Conservation (phyloP, 2,888 invertebrate species). For the Stenoptilia bipunctidactyla region DNA sequence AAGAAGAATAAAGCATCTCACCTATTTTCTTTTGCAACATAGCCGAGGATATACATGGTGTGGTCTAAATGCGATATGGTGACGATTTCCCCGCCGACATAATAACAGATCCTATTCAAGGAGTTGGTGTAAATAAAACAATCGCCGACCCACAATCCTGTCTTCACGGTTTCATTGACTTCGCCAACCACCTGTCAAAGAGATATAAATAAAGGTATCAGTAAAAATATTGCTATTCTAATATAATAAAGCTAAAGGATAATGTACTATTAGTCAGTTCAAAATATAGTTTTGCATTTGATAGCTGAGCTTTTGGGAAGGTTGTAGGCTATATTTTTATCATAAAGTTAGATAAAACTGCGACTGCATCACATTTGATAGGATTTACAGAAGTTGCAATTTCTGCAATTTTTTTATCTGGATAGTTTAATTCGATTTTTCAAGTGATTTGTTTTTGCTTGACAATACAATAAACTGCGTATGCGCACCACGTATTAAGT, state of each 20-base stretch:
- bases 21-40: slow-evolving; percentile 94
- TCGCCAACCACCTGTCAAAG: slow-evolving; percentile 82
- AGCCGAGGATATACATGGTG: slow-evolving; percentile 96
- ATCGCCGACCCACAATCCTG: slow-evolving; percentile 98
- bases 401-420: too few relatives aligned
- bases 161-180: slow-evolving; percentile 92
- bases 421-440: too few relatives aligned
- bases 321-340: too few relatives aligned
- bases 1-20: slow-evolving; percentile 21
- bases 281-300: too few relatives aligned
- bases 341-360: too few relatives aligned
- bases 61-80: slow-evolving; percentile 97
- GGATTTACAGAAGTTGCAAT: too few relatives aligned
- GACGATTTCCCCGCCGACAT: slow-evolving; percentile 99
- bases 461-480: too few relatives aligned
- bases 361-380: too few relatives aligned
- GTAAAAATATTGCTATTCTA: not conserved
- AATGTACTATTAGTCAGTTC: not conserved
- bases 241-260: too few relatives aligned
- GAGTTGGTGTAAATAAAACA: slow-evolving; percentile 99
- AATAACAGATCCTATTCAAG: slow-evolving; percentile 97
- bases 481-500: too few relatives aligned
- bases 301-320: too few relatives aligned
- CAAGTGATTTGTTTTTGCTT: too few relatives aligned
- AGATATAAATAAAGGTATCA: not conserved